phyloP scores from a whole-genome alignment of 2,797 vertebrate genomes.

The Phyllotis vaccarum region DNA sequence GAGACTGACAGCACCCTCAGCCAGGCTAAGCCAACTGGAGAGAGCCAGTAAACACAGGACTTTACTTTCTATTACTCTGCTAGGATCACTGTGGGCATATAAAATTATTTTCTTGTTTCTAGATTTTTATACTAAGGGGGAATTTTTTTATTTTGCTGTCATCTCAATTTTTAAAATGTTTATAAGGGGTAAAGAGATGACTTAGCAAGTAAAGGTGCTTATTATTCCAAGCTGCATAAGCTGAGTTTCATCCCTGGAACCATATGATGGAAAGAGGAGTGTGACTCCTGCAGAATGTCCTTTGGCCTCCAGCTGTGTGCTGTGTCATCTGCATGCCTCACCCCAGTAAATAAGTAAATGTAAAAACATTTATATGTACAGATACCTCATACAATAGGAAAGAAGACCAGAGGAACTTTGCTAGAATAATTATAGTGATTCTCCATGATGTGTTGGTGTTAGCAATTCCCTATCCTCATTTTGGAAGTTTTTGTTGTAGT shows the following conservation, averaged over 20 bases:
- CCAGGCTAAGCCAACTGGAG: neutral
- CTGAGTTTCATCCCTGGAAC: neutral
- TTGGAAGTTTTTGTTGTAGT: too few species aligned
- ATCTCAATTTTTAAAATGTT: conserved; percentile 41
- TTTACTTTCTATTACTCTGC: conserved; percentile 50
- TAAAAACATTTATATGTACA: neutral
- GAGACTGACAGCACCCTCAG: neutral
- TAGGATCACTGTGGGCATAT: conserved; percentile 21
- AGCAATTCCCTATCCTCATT: neutral
- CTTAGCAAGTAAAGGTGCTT: neutral
- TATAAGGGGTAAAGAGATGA: neutral
- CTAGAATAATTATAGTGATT: conserved; percentile 14
- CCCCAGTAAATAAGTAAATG: neutral
- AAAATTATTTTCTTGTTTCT: conserved; percentile 44
- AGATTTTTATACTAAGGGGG: conserved; percentile 16
- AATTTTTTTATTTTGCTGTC: conserved; percentile 45
- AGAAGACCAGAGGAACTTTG: conserved; percentile 20
- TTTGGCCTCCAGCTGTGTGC: neutral
- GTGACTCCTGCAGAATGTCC: neutral
- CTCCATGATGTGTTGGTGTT: neutral
- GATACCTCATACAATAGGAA: neutral
- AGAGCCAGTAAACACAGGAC: neutral
- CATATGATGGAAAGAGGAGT: neutral
- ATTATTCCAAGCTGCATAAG: neutral
- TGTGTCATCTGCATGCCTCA: neutral